Evolutionary conservation across 2,797 vertebrate species (phyloP).

Genomic region (Notolepis coatsorum): DNA sequence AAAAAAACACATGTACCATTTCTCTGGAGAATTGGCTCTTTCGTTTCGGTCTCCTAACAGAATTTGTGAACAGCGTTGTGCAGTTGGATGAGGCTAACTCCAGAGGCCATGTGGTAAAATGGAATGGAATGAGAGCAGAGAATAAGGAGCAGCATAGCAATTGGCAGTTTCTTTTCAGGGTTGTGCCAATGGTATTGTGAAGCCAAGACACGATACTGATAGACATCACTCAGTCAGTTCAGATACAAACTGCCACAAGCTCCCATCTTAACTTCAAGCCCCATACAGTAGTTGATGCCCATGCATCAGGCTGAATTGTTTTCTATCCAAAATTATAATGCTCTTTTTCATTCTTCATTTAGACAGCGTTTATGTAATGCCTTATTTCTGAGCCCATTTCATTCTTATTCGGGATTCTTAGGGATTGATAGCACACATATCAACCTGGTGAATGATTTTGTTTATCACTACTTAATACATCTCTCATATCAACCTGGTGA

Average conservation of each 20-base stretch:
- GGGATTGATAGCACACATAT: no score
- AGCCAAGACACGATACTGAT: background rate
- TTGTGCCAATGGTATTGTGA: background rate
- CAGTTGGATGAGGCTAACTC: constrained; percentile 64
- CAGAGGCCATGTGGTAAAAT: constrained; percentile 63
- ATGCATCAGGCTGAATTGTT: background rate
- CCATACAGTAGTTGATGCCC: background rate
- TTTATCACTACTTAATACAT: no score
- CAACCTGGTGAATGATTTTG: no score
- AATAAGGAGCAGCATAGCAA: constrained; percentile 28
- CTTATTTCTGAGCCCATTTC: no score
- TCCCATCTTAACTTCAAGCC: background rate
- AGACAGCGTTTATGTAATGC: no score
- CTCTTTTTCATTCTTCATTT: no score
- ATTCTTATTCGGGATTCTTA: no score
- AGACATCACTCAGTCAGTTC: background rate
- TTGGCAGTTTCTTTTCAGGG: background rate
- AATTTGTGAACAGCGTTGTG: constrained; percentile 68
- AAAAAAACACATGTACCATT: constrained; percentile 33
- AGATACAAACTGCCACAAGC: background rate
- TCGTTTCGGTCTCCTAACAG: constrained; percentile 53
- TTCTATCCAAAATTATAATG: no score
- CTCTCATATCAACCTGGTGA: no score
- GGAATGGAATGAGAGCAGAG: constrained; percentile 56
- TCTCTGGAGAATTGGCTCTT: constrained; percentile 63